Evolutionary conservation across 2,888 invertebrate species (phyloP).

Genomic region (Lasioglossum vierecki): DNA sequence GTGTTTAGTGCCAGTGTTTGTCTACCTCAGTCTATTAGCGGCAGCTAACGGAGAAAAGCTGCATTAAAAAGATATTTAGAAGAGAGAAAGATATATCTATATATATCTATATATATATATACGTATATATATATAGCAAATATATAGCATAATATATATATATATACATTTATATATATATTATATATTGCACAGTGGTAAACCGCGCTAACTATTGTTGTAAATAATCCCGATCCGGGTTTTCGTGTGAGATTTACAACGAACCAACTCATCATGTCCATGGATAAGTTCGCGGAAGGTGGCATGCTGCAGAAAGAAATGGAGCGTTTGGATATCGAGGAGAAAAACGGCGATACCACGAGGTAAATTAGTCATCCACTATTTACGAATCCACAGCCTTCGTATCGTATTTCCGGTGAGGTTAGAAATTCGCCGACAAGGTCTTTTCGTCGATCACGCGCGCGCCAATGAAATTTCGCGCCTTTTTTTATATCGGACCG

Average conservation of each 20-base stretch:
- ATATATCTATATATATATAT: constrained; percentile 53
- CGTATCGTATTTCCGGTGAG: constrained; percentile 44
- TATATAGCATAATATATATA: constrained; percentile 57
- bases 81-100: constrained; percentile 61
- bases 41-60: constrained; percentile 61
- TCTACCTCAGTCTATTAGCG: constrained; percentile 71
- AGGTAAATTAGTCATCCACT: constrained; percentile 75
- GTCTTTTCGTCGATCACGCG: constrained; percentile 18
- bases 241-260: constrained; percentile 57
- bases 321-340: constrained; percentile 82
- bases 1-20: constrained; percentile 75
- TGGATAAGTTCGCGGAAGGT: constrained; percentile 82
- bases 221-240: constrained; percentile 48
- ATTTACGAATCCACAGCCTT: constrained; percentile 38
- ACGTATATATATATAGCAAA: constrained; percentile 59
- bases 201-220: constrained; percentile 51
- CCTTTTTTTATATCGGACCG: constrained; percentile 30
- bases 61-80: constrained; percentile 62
- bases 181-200: constrained; percentile 64
- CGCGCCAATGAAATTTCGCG: constrained; percentile 38
- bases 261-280: constrained; percentile 72
- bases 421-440: constrained; percentile 40
- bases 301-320: constrained; percentile 80
- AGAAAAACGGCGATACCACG: constrained; percentile 81
- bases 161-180: constrained; percentile 14